phyloP scores from a whole-genome alignment of 2,797 vertebrate genomes.

The Glyptemys insculpta region DNA sequence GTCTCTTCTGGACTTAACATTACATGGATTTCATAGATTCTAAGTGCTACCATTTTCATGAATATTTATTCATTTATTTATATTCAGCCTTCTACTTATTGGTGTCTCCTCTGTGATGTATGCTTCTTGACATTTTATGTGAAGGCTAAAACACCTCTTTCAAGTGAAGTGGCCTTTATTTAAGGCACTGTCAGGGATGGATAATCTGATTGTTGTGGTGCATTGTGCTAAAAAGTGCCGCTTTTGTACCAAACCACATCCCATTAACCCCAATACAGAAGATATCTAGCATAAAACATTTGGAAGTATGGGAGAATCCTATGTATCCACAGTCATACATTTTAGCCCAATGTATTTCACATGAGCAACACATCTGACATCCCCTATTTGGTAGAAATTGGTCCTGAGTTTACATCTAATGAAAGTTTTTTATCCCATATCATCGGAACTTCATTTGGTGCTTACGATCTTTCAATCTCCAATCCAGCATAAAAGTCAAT shows the following conservation, averaged over 20 bases:
- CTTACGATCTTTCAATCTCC: not conserved
- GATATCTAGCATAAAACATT: not conserved
- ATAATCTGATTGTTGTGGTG: not conserved
- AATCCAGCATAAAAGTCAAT: not conserved
- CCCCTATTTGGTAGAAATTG: too few species aligned
- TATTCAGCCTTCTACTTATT: constrained; percentile 6
- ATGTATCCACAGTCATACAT: not conserved
- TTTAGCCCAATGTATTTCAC: not conserved
- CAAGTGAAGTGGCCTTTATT: not conserved
- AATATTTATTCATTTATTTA: not conserved
- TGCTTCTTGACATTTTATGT: not conserved
- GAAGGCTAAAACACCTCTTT: constrained; percentile 13
- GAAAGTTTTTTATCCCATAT: too few species aligned
- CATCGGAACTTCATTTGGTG: not conserved
- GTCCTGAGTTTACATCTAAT: too few species aligned
- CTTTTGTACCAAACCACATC: not conserved
- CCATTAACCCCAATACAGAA: not conserved
- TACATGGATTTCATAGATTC: too few species aligned
- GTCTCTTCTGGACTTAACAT: too few species aligned
- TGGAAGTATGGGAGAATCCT: not conserved
- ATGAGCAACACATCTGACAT: not conserved
- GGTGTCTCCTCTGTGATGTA: not conserved
- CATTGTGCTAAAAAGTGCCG: not conserved
- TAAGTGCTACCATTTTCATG: not conserved
- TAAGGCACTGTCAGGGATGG: not conserved